phyloP scores from a whole-genome alignment of 2,888 invertebrate genomes.

The Aleiodes leptofemur region DNA sequence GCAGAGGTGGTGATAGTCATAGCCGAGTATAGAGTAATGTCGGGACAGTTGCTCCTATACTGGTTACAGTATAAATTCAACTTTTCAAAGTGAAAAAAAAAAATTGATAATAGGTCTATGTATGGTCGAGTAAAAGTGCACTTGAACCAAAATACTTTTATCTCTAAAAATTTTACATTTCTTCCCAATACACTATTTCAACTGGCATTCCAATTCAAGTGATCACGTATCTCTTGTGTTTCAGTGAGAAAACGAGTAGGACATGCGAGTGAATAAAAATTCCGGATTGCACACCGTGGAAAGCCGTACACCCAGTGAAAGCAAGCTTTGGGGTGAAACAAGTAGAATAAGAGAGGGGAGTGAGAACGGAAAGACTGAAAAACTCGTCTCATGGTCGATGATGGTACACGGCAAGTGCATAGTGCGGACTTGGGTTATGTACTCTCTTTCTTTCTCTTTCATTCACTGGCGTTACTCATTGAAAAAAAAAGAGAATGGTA shows the following conservation, averaged over 20 bases:
- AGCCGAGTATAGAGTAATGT: no score
- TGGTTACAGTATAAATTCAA: no score
- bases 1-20: no score
- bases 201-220: constrained; percentile 42
- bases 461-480: constrained; percentile 14
- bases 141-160: background rate
- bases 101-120: no score
- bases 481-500: constrained; percentile 29
- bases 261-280: constrained; percentile 25
- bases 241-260: constrained; percentile 33
- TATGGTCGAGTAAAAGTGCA: no score
- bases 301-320: constrained; percentile 19
- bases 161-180: constrained; percentile 21
- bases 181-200: constrained; percentile 30
- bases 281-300: constrained; percentile 3
- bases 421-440: constrained; percentile 44
- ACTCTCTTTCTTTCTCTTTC: background rate
- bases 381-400: constrained; percentile 46
- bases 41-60: no score
- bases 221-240: constrained; percentile 49
- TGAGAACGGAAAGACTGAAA: constrained; percentile 51
- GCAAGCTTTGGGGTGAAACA: background rate
- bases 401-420: constrained; percentile 55
- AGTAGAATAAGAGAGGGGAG: constrained; percentile 27
- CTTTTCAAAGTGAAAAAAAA: no score